Evolutionary conservation across 2,888 invertebrate species (phyloP).

Genomic region (Noctua fimbriata): DNA sequence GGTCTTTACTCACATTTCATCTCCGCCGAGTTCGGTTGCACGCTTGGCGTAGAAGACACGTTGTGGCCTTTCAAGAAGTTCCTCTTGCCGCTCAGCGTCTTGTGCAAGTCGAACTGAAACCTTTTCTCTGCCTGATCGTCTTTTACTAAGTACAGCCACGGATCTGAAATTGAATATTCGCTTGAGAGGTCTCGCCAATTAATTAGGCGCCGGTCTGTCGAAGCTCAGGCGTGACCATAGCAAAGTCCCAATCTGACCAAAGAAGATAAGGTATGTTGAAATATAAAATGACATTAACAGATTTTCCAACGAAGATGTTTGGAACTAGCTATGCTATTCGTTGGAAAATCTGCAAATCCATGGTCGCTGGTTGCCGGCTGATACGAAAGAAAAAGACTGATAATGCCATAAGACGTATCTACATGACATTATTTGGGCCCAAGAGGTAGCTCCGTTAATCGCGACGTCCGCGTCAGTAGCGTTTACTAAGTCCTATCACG

Average conservation of each 20-base stretch:
- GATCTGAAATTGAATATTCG: constrained; percentile 82
- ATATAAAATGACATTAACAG: no score
- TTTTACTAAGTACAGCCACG: constrained; percentile 88
- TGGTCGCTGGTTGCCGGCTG: no score
- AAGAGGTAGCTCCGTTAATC: not conserved
- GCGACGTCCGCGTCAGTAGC: not conserved
- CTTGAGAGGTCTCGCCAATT: not conserved
- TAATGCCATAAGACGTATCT: no score
- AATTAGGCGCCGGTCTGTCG: not conserved
- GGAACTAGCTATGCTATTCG: no score
- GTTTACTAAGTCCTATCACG: not conserved
- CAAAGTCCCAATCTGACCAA: not conserved
- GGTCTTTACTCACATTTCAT: constrained; percentile 81
- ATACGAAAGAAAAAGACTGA: no score
- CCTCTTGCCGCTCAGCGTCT: constrained; percentile 75
- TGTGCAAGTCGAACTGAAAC: constrained; percentile 84
- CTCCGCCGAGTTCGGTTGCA: constrained; percentile 78
- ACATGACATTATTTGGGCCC: no score
- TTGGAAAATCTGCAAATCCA: no score
- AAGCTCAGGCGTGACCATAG: not conserved
- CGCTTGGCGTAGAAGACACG: constrained; percentile 82
- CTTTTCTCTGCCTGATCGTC: constrained; percentile 87
- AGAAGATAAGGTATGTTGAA: not conserved
- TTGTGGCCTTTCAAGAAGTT: constrained; percentile 82
- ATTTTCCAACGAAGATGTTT: no score